phyloP scores from a whole-genome alignment of 1,140 invertebrate genomes.

The Solenopsis fugax region DNA sequence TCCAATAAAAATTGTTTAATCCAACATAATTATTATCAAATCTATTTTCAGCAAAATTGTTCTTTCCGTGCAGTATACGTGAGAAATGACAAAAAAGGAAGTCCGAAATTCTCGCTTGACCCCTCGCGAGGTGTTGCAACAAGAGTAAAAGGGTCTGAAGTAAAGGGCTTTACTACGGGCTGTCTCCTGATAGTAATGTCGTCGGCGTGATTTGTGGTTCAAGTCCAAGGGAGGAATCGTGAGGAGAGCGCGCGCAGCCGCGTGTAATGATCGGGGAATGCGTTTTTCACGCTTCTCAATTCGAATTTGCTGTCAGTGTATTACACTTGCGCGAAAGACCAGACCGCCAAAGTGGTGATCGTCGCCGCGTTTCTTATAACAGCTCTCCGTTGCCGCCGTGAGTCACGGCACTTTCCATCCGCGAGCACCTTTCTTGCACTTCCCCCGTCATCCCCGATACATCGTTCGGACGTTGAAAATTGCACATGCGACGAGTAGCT shows the following conservation, averaged over 20 bases:
- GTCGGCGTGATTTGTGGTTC: conserved; percentile 80
- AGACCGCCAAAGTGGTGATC: conserved; percentile 32
- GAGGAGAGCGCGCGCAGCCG: conserved; percentile 48
- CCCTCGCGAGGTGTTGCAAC: conserved; percentile 25
- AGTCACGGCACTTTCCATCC: conserved; percentile 48
- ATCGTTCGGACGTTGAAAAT: conserved; percentile 42
- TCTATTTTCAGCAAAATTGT: too few relatives aligned
- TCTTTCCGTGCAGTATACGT: not conserved
- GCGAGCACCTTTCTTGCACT: conserved; percentile 4
- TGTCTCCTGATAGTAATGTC: conserved; percentile 78
- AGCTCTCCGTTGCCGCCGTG: not conserved
- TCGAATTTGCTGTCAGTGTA: conserved; percentile 74
- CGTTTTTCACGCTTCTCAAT: conserved; percentile 83
- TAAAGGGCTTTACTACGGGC: conserved; percentile 76
- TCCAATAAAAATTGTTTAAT: too few relatives aligned
- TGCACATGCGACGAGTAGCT: conserved; percentile 22
- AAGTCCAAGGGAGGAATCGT: conserved; percentile 63
- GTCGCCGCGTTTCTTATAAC: conserved; percentile 48
- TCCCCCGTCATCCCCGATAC: conserved; percentile 2
- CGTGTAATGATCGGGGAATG: conserved; percentile 79
- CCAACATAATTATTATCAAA: too few relatives aligned
- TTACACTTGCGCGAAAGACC: conserved; percentile 59
- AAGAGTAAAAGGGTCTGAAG: conserved; percentile 68
- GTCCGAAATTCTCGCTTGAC: conserved; percentile 44
- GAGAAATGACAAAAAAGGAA: not conserved